phyloP scores from a whole-genome alignment of 2,797 vertebrate genomes.

The Brachyrhaphis roseni region DNA sequence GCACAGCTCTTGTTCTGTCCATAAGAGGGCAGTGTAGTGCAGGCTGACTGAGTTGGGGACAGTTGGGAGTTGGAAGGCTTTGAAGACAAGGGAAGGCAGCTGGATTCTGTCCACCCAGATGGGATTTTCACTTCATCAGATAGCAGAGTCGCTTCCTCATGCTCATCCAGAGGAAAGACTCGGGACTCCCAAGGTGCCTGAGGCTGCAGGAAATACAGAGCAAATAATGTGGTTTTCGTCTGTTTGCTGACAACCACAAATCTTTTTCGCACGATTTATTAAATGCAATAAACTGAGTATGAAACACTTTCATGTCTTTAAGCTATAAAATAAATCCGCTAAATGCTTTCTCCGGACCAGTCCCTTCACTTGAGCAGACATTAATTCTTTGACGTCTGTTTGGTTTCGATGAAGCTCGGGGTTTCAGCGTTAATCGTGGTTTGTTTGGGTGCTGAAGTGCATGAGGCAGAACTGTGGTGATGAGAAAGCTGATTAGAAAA shows the following conservation, averaged over 20 bases:
- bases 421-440: conserved; percentile 32
- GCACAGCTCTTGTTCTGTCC: conserved; percentile 42
- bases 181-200: conserved; percentile 58
- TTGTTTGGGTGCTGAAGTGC: conserved; percentile 28
- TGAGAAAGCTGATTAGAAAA: conserved; percentile 55
- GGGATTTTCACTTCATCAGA: conserved; percentile 15
- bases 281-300: not conserved
- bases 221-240: not conserved
- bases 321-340: conserved; percentile 7
- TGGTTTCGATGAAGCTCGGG: not conserved
- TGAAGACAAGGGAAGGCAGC: conserved; percentile 11
- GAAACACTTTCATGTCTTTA: too few species aligned
- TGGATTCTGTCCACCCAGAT: conserved; percentile 6
- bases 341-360: not conserved
- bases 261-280: not conserved
- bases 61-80: conserved; percentile 36
- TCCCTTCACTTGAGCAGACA: not conserved
- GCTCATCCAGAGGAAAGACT: conserved; percentile 58
- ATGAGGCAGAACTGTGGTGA: conserved; percentile 26
- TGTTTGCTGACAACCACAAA: not conserved
- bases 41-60: conserved; percentile 15
- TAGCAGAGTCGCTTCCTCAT: conserved; percentile 40
- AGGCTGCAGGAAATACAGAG: conserved; percentile 44
- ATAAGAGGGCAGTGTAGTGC: conserved; percentile 50
- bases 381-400: not conserved